phyloP scores from a whole-genome alignment of 2,888 invertebrate genomes.

The Adineta ricciae region DNA sequence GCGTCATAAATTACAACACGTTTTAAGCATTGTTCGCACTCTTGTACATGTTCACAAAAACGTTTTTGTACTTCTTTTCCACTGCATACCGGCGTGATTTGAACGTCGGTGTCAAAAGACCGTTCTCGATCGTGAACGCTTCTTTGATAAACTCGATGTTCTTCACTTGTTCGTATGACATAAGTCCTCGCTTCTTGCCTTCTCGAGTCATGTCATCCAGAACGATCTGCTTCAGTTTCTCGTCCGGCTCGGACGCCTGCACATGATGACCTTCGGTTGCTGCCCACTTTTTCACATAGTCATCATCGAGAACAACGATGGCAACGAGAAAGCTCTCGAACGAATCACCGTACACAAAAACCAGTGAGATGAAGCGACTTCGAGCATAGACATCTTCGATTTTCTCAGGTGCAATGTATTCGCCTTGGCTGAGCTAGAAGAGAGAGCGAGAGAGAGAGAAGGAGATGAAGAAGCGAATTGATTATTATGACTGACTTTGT shows the following conservation, averaged over 20 bases:
- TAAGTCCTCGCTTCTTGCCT: conserved; percentile 25
- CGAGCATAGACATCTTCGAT: conserved; percentile 25
- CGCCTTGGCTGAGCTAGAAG: conserved; percentile 25
- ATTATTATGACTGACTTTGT: not conserved
- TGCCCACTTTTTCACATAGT: conserved; percentile 14
- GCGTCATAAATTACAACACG: not conserved
- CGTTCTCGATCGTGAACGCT: conserved; percentile 30
- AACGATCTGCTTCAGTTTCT: not conserved
- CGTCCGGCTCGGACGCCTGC: not conserved
- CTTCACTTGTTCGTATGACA: conserved; percentile 31
- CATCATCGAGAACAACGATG: conserved; percentile 23
- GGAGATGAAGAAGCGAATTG: not conserved
- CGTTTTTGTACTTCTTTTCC: conserved; percentile 13
- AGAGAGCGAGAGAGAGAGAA: too few relatives aligned
- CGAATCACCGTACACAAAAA: conserved; percentile 30
- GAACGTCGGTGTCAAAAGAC: conserved; percentile 30
- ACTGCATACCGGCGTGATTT: conserved; percentile 25
- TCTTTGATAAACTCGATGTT: conserved; percentile 25
- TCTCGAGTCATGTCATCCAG: conserved; percentile 19
- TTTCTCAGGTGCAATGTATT: conserved; percentile 33
- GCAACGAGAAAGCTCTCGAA: conserved; percentile 28
- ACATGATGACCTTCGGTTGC: not conserved
- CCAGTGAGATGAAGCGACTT: conserved; percentile 23
- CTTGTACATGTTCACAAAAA: conserved; percentile 1
- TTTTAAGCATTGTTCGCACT: not conserved